Evolutionary conservation across 2,888 invertebrate species (phyloP).

Genomic region (Amiota communis): DNA sequence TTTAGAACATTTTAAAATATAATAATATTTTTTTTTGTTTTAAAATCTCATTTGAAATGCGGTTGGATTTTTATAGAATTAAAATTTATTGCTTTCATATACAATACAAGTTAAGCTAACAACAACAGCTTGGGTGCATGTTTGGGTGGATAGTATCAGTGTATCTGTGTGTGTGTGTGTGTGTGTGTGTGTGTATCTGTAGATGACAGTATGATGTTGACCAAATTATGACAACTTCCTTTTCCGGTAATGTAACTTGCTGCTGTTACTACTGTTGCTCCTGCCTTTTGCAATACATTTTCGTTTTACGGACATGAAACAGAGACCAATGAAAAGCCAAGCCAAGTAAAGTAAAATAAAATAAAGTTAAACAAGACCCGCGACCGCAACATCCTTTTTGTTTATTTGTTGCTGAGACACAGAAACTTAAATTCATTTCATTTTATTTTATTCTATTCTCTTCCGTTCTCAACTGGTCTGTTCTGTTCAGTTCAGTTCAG

Average conservation of each 20-base stretch:
- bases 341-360: too few species aligned
- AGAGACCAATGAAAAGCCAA: too few species aligned
- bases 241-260: slow-evolving; percentile 12
- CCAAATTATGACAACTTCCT: slow-evolving; percentile 28
- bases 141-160: too few species aligned
- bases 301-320: background rate
- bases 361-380: background rate
- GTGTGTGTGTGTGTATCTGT: slow-evolving; percentile 13
- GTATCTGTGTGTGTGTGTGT: background rate
- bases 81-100: slow-evolving; percentile 62
- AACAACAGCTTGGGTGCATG: too few species aligned
- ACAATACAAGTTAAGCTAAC: background rate
- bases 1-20: background rate
- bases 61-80: slow-evolving; percentile 58
- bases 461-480: too few species aligned
- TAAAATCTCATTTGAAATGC: slow-evolving; percentile 57
- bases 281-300: background rate
- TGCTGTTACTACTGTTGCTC: slow-evolving; percentile 4
- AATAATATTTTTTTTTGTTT: background rate
- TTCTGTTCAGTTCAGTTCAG: too few species aligned
- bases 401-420: background rate
- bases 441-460: slow-evolving; percentile 7
- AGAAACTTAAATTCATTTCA: slow-evolving; percentile 21
- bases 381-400: slow-evolving; percentile 23
- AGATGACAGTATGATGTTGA: background rate